Base-by-base conservation (phyloP, 2,113 vertebrate species). In the Antennarius striatus region DNA sequence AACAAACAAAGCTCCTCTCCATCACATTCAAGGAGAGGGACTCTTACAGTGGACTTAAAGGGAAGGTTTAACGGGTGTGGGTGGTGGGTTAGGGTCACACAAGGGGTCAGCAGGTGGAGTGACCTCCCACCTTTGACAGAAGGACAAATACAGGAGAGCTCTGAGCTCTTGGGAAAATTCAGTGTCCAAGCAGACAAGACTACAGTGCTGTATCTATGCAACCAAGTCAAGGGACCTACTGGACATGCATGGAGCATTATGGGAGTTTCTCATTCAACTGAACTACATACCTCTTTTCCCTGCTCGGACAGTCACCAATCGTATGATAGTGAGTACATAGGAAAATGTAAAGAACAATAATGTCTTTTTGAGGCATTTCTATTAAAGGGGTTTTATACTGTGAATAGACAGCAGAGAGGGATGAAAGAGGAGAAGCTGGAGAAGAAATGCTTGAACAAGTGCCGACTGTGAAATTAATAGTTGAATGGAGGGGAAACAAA, bases 231-330 rank as follows among this genome's bases (percentile, higher is more conserved):
- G 71, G 80, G 56, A 71, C 56, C 87, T 89, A 92, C 87, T 93
- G 93, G 91, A 92, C 98, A 98, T 98, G 98, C 98, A 98, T 93
- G 90, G 85, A 94, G 89, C 94, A 93, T 92, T 92, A 88, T 70
- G 64, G 85, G 86, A 92, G 68, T 75, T 63, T 90, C 80, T 93
- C 87, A 91, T 92, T 95, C 86, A 81, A 81, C 86, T 93, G 86
- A 81, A 91, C 93, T 94, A 98, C 98, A 94, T 99, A 99, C 98
- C 98, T 99, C 98, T 98, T 98, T 99, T 87, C 98, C 98, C 98
- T 99, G 96, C 92, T 93, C 91, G 92, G 94, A 94, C 93, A 95
- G 95, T 96, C 95, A 96, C 93, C 94, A 93, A 94, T 94, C 94
- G 95, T 96, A 95, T 93, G 92, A 96, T 92, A 95, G 94, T 96